phyloP scores from a whole-genome alignment of 2,113 vertebrate species.

The Neolamprologus brichardi region DNA sequence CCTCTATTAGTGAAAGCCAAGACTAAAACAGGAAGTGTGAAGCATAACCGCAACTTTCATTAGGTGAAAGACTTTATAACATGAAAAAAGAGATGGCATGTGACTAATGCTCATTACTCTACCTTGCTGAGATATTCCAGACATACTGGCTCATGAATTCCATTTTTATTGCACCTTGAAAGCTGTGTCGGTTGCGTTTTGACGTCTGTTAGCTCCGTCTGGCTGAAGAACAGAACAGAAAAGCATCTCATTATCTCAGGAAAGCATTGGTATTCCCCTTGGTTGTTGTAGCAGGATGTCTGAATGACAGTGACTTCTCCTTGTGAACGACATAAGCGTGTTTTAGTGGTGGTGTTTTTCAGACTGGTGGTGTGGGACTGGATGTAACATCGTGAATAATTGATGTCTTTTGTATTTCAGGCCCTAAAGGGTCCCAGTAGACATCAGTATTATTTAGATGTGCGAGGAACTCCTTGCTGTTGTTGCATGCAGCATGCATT shows the following conservation, averaged over 20 bases:
- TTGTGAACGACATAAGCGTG: slow-evolving; percentile 42
- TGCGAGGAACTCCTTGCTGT: slow-evolving; percentile 34
- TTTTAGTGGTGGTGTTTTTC: slow-evolving; percentile 54
- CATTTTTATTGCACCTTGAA: slow-evolving; percentile 13
- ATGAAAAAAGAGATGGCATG: neutral
- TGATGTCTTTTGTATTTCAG: slow-evolving; percentile 54
- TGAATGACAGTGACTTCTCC: slow-evolving; percentile 40
- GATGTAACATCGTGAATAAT: slow-evolving; percentile 69
- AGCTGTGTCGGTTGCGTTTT: neutral
- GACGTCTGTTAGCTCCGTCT: neutral
- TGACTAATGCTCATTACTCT: neutral
- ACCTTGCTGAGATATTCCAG: neutral
- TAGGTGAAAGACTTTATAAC: neutral
- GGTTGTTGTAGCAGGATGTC: slow-evolving; percentile 6
- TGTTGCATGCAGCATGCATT: slow-evolving; percentile 56
- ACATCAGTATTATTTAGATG: slow-evolving; percentile 62
- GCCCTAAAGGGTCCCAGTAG: slow-evolving; percentile 54
- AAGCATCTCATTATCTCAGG: neutral
- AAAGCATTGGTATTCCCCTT: slow-evolving; percentile 35
- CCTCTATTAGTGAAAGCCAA: neutral
- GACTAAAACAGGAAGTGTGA: neutral
- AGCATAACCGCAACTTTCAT: neutral
- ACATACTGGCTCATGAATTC: slow-evolving; percentile 5
- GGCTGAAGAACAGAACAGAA: neutral
- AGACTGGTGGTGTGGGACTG: neutral